Percentiles rank a stretch among this genome's conserved stretches.
Conservation (phyloP, 2,113 vertebrate species). For the Loxodonta africana region DNA sequence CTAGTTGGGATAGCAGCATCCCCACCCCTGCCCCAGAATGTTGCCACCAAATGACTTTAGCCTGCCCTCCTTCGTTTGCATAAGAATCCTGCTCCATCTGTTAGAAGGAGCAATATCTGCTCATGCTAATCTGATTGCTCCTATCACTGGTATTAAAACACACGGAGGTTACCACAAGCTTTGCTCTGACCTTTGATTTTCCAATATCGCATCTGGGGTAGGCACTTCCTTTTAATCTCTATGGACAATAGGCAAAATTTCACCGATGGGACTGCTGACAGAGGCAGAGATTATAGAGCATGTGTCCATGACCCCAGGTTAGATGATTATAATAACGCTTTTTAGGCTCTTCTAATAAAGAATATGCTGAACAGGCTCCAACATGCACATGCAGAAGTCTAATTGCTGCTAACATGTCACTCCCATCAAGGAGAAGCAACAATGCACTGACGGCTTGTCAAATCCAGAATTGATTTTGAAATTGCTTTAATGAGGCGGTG, state of each 20-base stretch:
- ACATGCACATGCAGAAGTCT: constrained; percentile 66
- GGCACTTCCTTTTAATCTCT: constrained; percentile 84
- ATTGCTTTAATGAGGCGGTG: constrained; percentile 87
- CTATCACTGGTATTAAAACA: constrained; percentile 82
- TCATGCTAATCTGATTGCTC: constrained; percentile 85
- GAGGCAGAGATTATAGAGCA: constrained; percentile 77
- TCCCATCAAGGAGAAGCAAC: constrained; percentile 74
- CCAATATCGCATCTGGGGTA: constrained; percentile 79
- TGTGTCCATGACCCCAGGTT: constrained; percentile 82
- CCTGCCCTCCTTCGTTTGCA: constrained; percentile 77
- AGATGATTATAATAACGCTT: constrained; percentile 82
- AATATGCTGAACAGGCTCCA: constrained; percentile 78
- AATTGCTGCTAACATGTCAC: constrained; percentile 85
- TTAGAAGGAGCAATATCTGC: constrained; percentile 79
- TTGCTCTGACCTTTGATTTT: constrained; percentile 84
- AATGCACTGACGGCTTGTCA: constrained; percentile 81
- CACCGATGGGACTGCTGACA: constrained; percentile 74
- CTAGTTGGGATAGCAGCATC: constrained; percentile 1
- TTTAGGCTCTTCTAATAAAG: constrained; percentile 82
- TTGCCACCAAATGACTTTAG: constrained; percentile 65
- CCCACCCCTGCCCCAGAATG: constrained; percentile 39
- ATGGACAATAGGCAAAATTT: constrained; percentile 80
- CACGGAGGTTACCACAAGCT: constrained; percentile 57
- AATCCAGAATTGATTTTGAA: constrained; percentile 86
- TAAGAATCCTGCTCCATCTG: constrained; percentile 85